These are phyloP conservation scores for Carabus problematicus DNA, from an alignment of 2,888 invertebrate species.

Conservation along the genomic window DNA sequence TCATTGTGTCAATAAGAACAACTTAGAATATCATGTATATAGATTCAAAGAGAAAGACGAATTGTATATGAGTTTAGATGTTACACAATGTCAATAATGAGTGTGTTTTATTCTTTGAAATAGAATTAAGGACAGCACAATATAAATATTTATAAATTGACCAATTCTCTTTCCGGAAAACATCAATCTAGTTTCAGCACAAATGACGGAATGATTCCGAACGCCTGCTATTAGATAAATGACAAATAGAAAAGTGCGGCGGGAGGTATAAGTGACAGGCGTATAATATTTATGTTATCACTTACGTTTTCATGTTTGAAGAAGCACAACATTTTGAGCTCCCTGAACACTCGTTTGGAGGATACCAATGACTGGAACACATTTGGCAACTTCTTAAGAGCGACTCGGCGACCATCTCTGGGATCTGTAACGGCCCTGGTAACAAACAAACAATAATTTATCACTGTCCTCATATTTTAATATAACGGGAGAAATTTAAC, in stretches of 20 bases:
- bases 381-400: conserved; percentile 99
- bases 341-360: conserved; percentile 97
- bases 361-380: conserved; percentile 99
- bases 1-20: too few species aligned
- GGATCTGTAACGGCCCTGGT: conserved; percentile 99
- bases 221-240: conserved; percentile 9
- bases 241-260: background rate
- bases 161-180: too few species aligned
- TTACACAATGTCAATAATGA: too few species aligned
- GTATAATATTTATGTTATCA: conserved; percentile 50
- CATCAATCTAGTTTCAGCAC: too few species aligned
- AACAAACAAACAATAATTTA: conserved; percentile 57
- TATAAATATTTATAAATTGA: too few species aligned
- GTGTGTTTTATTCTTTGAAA: too few species aligned
- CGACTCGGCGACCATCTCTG: conserved; percentile 95
- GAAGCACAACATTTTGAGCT: conserved; percentile 98
- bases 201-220: background rate
- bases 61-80: too few species aligned
- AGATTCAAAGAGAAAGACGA: too few species aligned
- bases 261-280: background rate
- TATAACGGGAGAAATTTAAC: background rate
- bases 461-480: background rate
- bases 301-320: conserved; percentile 99
- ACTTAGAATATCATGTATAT: too few species aligned
- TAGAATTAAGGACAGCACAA: too few species aligned